These are phyloP conservation scores for Coregonus ussuriensis DNA, from an alignment of 2,797 vertebrate genomes.

Conservation along the genomic window DNA sequence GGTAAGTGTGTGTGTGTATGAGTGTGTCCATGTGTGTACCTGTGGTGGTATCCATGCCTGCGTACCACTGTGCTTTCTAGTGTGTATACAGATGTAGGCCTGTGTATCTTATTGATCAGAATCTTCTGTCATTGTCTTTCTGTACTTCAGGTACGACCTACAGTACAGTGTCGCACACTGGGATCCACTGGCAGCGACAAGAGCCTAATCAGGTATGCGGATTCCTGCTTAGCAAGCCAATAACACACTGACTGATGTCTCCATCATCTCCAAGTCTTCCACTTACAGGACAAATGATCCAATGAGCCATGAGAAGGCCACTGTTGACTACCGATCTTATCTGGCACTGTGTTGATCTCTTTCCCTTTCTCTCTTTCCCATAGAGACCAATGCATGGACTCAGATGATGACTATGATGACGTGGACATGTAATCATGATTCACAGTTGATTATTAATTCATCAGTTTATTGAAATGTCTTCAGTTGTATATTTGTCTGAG, in stretches of 20 bases:
- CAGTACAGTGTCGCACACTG: constrained; percentile 22
- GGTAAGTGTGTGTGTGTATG: constrained; percentile 42
- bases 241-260: neutral
- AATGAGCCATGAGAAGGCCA: neutral
- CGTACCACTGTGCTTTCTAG: neutral
- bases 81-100: neutral
- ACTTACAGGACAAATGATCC: neutral
- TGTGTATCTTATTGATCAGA: no score
- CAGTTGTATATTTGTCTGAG: constrained; percentile 18
- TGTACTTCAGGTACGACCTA: constrained; percentile 50
- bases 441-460: constrained; percentile 46
- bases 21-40: neutral
- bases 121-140: neutral
- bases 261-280: neutral
- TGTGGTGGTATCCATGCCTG: neutral
- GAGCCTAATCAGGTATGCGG: constrained; percentile 59
- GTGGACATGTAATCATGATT: constrained; percentile 80
- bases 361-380: neutral
- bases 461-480: neutral
- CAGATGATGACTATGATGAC: constrained; percentile 86
- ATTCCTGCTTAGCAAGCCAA: neutral
- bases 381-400: constrained; percentile 69
- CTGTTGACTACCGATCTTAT: neutral
- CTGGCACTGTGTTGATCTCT: neutral
- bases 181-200: constrained; percentile 39